Percentiles rank a stretch among this genome's conserved stretches.
phyloP scores from a whole-genome alignment of 1,140 invertebrate species.

The Lepidurus couesii region DNA sequence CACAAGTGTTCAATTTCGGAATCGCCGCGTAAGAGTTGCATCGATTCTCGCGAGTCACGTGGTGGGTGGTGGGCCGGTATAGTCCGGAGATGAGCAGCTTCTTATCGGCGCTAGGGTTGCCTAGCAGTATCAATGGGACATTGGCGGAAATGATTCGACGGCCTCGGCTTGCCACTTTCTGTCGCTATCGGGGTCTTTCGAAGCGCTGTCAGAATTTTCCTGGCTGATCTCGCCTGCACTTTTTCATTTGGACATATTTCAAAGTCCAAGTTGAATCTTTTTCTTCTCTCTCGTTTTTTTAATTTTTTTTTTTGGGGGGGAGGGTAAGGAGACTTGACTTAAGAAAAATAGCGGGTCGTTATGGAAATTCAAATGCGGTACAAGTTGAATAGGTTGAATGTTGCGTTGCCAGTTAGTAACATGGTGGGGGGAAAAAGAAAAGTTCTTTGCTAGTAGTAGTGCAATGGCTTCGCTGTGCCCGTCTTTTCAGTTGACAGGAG shows the following conservation, averaged over 20 bases:
- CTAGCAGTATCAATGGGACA: neutral
- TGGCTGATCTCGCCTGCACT: neutral
- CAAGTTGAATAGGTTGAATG: conserved; percentile 18
- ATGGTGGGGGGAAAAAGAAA: neutral
- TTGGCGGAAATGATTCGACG: neutral
- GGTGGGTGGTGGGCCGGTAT: neutral
- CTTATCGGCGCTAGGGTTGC: neutral
- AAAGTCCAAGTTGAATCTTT: too few species aligned
- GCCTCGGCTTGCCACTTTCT: neutral
- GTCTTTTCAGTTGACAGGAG: conserved; percentile 21
- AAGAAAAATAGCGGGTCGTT: conserved; percentile 19
- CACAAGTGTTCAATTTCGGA: neutral
- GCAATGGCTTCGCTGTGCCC: conserved; percentile 15
- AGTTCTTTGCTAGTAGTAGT: neutral
- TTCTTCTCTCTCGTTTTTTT: neutral
- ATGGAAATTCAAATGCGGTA: conserved; percentile 15
- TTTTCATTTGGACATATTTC: too few species aligned
- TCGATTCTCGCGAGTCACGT: neutral
- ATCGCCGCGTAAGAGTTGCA: neutral
- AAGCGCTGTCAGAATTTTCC: neutral
- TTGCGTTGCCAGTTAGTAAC: conserved; percentile 7
- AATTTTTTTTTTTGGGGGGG: neutral
- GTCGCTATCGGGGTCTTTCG: too few species aligned
- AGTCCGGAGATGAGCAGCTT: conserved; percentile 10
- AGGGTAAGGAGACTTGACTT: neutral